Conservation (phyloP, 2,888 invertebrate species). For the Brenthis hecate region DNA sequence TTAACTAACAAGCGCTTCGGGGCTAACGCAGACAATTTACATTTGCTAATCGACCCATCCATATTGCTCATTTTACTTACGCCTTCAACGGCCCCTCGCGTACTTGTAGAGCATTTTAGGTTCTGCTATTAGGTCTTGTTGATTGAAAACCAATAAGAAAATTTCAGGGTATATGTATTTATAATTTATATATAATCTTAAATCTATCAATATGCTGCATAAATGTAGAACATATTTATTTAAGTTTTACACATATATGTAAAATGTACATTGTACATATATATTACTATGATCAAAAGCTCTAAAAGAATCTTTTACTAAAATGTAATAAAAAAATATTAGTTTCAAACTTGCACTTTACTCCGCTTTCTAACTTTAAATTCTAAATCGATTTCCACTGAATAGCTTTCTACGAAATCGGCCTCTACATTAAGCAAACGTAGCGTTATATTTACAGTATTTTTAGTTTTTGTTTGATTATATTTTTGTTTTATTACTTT, state of each 20-base stretch:
- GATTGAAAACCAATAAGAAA: background rate
- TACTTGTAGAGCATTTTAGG: constrained; percentile 1
- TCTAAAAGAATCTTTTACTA: background rate
- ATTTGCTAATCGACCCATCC: constrained; percentile 32
- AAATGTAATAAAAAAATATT: constrained; percentile 40
- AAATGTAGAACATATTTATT: no score
- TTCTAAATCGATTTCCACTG: constrained; percentile 31
- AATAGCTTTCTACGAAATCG: constrained; percentile 32
- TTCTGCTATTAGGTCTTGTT: background rate
- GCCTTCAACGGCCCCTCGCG: constrained; percentile 10
- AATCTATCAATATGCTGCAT: no score
- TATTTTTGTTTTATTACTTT: background rate
- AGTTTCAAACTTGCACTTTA: constrained; percentile 45
- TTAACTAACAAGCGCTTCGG: constrained; percentile 31
- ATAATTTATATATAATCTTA: no score
- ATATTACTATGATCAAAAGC: background rate
- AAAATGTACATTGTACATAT: background rate
- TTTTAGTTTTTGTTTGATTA: constrained; percentile 13
- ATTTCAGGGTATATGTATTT: background rate
- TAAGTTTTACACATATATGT: background rate
- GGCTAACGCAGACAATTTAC: constrained; percentile 33
- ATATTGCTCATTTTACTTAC: constrained; percentile 29
- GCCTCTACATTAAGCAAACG: constrained; percentile 17
- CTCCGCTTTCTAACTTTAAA: constrained; percentile 49
- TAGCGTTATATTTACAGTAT: constrained; percentile 1